Conservation (phyloP, 2,113 vertebrate genomes). For the Chloropsis cyanopogon region DNA sequence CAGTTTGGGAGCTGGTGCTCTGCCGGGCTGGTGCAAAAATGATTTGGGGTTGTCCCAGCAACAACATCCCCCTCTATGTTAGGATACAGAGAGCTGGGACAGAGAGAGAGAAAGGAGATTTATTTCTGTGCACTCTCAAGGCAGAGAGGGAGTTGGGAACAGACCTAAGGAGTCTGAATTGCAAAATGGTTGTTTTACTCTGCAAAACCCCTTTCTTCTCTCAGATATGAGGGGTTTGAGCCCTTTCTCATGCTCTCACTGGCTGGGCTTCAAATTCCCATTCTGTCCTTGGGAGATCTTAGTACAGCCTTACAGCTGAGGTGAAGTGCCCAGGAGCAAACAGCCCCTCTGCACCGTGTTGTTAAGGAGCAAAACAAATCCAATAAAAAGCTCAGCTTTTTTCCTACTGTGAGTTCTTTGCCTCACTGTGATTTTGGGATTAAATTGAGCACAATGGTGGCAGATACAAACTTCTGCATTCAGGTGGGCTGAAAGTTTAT, state of each 20-base stretch:
- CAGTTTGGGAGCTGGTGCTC: neutral
- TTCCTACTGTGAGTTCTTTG: neutral
- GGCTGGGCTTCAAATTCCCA: neutral
- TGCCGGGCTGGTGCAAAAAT: neutral
- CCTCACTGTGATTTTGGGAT: neutral
- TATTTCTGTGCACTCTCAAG: fast-evolving
- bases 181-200: neutral
- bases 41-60: neutral
- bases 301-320: neutral
- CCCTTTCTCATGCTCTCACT: neutral
- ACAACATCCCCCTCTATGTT: neutral
- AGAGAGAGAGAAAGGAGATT: neutral
- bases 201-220: neutral
- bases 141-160: neutral
- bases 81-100: neutral
- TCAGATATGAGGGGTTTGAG: neutral
- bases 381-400: neutral
- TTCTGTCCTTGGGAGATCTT: neutral
- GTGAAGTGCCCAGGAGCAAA: neutral
- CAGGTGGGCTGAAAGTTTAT: neutral
- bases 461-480: neutral
- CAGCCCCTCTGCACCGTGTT: neutral
- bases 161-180: neutral
- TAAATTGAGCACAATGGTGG: neutral
- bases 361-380: neutral